These are phyloP conservation scores for Papilio protenor DNA, from an alignment of 2,888 invertebrate species.

Conservation along the genomic window DNA sequence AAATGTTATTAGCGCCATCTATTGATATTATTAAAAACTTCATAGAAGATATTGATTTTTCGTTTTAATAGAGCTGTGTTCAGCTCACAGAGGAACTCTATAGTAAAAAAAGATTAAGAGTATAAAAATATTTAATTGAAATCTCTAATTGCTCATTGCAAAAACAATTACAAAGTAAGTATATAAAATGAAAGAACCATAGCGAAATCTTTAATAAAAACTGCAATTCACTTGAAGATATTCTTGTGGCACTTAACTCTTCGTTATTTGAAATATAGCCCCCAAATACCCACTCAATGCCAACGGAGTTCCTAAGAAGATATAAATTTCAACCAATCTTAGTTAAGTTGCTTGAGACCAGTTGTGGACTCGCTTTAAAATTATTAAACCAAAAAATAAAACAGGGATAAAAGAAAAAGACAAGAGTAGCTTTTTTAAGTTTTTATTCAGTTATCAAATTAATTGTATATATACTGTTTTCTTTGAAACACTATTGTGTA, in stretches of 20 bases:
- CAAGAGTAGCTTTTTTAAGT: no score
- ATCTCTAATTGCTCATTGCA: neutral
- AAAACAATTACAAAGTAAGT: neutral
- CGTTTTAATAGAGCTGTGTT: no score
- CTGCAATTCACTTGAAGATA: conserved; percentile 10
- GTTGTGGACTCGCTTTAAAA: conserved; percentile 2
- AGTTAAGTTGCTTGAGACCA: conserved; percentile 11
- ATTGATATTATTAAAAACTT: neutral
- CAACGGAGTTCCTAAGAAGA: conserved; percentile 9
- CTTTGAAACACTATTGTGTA: no score
- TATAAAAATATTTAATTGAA: neutral
- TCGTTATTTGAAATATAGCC: conserved; percentile 28
- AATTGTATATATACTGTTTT: no score
- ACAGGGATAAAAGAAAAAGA: neutral
- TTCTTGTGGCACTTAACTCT: conserved; percentile 14
- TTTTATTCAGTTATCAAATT: no score
- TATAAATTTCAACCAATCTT: conserved; percentile 24
- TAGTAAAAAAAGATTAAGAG: no score
- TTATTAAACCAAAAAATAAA: conserved; percentile 17
- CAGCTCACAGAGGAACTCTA: no score
- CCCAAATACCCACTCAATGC: conserved; percentile 9
- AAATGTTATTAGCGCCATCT: neutral
- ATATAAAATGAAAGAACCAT: neutral
- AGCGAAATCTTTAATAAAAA: neutral
- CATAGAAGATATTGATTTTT: no score